These are phyloP conservation scores for Gari tellinella DNA, from an alignment of 2,888 invertebrate species.

Conservation along the genomic window DNA sequence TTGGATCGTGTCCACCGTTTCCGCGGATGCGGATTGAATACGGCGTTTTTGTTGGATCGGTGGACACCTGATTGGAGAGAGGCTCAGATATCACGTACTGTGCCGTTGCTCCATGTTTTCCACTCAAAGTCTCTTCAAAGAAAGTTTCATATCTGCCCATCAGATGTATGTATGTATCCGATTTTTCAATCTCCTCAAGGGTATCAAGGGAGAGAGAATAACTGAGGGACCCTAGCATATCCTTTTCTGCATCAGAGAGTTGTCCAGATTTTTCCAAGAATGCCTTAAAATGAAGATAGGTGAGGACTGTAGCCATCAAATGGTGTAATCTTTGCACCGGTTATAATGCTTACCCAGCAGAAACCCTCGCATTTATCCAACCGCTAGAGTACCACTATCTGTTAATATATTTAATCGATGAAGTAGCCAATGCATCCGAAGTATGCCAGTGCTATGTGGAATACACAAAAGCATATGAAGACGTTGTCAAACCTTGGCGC, in stretches of 20 bases:
- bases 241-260: background rate
- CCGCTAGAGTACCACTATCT: slow-evolving; percentile 52
- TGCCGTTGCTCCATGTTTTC: slow-evolving; percentile 53
- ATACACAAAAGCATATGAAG: slow-evolving; percentile 55
- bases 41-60: too few relatives aligned
- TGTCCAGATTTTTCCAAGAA: slow-evolving; percentile 24
- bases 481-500: slow-evolving; percentile 54
- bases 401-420: slow-evolving; percentile 54
- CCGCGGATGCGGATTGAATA: too few relatives aligned
- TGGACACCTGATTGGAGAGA: too few relatives aligned
- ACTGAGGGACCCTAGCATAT: background rate
- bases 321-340: slow-evolving; percentile 60
- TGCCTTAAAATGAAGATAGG: slow-evolving; percentile 42
- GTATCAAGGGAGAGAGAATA: background rate
- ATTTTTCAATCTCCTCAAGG: slow-evolving; percentile 6
- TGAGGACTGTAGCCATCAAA: slow-evolving; percentile 43
- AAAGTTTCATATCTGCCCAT: slow-evolving; percentile 20
- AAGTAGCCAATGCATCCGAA: slow-evolving; percentile 57
- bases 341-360: slow-evolving; percentile 45
- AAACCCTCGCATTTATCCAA: slow-evolving; percentile 58
- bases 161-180: background rate
- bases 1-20: too few relatives aligned
- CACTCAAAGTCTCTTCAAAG: slow-evolving; percentile 12
- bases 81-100: slow-evolving; percentile 60
- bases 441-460: slow-evolving; percentile 56